phyloP scores from a whole-genome alignment of 2,797 vertebrate genomes.

The Pipistrellus pygmaeus region DNA sequence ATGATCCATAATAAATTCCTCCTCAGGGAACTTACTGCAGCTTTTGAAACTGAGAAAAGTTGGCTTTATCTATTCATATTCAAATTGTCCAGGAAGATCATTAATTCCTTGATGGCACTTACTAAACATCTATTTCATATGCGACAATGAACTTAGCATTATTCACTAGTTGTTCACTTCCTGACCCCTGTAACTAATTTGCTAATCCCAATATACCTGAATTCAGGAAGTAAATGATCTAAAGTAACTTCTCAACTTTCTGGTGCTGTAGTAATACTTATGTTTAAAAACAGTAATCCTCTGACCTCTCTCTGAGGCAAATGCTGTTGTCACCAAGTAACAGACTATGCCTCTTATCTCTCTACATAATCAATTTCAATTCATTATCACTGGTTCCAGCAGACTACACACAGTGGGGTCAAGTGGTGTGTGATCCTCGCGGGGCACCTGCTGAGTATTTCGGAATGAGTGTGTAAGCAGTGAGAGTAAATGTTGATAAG shows the following conservation, averaged over 20 bases:
- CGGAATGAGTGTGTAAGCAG: not conserved
- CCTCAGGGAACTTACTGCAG: not conserved
- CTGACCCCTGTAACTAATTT: not conserved
- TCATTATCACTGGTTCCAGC: not conserved
- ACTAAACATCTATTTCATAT: not conserved
- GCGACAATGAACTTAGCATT: not conserved
- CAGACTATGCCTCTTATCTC: not conserved
- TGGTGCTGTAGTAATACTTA: not conserved
- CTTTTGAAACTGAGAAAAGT: not conserved
- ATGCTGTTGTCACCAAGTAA: not conserved
- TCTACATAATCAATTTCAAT: not conserved
- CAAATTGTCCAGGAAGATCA: not conserved
- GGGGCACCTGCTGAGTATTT: not conserved
- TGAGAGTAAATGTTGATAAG: not conserved
- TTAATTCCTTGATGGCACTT: not conserved
- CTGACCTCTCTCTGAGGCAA: not conserved
- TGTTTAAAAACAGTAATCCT: not conserved
- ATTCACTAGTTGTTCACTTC: not conserved
- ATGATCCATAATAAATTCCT: not conserved
- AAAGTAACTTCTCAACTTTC: not conserved
- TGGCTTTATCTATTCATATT: not conserved
- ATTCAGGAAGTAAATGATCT: not conserved
- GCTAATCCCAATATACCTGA: not conserved
- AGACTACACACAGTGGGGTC: not conserved
- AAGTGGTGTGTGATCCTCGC: not conserved